Percentiles rank a stretch among this genome's conserved stretches.
Evolutionary conservation across 2,797 vertebrate species (phyloP).

Genomic region (Gallinago stenura): DNA sequence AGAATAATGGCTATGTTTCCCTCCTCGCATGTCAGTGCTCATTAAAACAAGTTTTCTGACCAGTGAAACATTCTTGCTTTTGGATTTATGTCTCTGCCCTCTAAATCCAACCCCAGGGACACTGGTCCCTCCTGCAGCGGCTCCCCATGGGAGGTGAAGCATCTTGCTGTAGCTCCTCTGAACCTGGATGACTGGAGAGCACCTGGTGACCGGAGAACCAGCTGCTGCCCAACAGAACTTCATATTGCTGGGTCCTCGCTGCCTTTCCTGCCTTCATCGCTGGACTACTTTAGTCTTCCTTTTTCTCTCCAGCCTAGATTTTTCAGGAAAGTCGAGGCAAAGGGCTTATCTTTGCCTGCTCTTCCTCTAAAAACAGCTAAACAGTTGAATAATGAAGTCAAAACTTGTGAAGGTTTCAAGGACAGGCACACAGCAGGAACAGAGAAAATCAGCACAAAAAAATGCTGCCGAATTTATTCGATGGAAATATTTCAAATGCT

Average conservation of each 20-base stretch:
- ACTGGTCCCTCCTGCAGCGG: not conserved
- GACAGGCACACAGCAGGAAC: not conserved
- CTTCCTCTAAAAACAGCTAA: not conserved
- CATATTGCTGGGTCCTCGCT: not conserved
- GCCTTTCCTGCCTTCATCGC: not conserved
- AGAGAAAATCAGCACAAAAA: not conserved
- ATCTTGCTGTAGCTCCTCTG: not conserved
- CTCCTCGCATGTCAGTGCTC: not conserved
- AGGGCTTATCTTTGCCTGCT: not conserved
- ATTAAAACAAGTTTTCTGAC: not conserved
- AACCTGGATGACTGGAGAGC: not conserved
- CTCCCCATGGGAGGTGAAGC: not conserved
- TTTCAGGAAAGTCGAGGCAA: not conserved
- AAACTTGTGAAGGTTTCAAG: not conserved
- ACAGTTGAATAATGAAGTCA: not conserved
- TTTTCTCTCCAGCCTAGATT: not conserved
- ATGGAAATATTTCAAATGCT: not conserved
- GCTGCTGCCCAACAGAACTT: not conserved
- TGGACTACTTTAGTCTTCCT: not conserved
- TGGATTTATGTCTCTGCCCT: not conserved
- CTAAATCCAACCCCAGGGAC: not conserved
- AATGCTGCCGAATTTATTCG: not conserved
- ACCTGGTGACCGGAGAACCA: accelerated
- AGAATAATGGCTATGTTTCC: not conserved
- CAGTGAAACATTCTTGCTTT: not conserved